phyloP scores from a whole-genome alignment of 2,797 vertebrate species.

The Sebastes wilsoni region DNA sequence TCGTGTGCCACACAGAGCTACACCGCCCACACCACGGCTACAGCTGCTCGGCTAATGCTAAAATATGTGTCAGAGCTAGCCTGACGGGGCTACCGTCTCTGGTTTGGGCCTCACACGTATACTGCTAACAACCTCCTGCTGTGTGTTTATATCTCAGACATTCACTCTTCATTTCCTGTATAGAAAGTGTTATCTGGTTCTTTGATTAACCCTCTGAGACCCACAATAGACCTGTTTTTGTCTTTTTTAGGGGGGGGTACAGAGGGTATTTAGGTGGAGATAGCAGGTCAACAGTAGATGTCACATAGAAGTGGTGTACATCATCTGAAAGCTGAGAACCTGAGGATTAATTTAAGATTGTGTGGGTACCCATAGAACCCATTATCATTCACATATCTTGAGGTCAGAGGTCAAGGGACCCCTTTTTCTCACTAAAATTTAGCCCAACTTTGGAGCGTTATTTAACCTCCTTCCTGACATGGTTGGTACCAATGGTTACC shows the following conservation, averaged over 20 bases:
- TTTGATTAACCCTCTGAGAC: too few species aligned
- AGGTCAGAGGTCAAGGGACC: too few species aligned
- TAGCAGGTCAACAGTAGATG: too few species aligned
- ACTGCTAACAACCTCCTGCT: neutral
- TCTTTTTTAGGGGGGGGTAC: accelerated
- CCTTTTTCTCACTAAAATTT: too few species aligned
- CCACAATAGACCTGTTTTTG: too few species aligned
- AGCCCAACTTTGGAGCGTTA: too few species aligned
- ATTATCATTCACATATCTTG: too few species aligned
- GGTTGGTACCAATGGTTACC: accelerated
- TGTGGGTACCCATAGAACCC: accelerated
- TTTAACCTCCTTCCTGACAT: too few species aligned
- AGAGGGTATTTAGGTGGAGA: too few species aligned
- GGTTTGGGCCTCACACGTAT: neutral
- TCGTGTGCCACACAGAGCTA: slow-evolving; percentile 19
- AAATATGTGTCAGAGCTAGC: neutral
- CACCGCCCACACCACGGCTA: slow-evolving; percentile 3
- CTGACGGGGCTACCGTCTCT: too few species aligned
- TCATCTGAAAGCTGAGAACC: neutral
- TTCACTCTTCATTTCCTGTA: neutral
- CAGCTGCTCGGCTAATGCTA: neutral
- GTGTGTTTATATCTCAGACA: neutral
- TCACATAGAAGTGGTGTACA: neutral
- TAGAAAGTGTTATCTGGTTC: too few species aligned
- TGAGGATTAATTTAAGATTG: too few species aligned